These are phyloP conservation scores for Crocallis elinguaria DNA, from an alignment of 2,888 invertebrate genomes.

Conservation along the genomic window DNA sequence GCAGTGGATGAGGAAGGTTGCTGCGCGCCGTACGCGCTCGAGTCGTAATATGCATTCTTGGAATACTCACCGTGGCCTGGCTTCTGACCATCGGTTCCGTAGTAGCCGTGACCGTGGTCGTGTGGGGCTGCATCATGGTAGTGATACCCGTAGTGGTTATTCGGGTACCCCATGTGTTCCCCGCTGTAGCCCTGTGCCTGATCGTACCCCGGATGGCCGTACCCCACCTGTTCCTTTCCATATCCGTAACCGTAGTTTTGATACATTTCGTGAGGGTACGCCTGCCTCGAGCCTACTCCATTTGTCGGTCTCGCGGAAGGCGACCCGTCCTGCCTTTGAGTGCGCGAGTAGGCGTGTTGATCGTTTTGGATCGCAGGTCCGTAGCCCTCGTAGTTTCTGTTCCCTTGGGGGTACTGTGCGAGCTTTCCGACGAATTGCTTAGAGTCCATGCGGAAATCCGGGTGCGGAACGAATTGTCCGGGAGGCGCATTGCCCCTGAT, in stretches of 20 bases:
- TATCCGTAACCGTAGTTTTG: constrained; percentile 82
- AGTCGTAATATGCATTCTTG: constrained; percentile 78
- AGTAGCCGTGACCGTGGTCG: constrained; percentile 74
- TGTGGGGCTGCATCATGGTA: constrained; percentile 76
- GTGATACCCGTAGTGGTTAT: constrained; percentile 80
- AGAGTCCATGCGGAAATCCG: constrained; percentile 81
- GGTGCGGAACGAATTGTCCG: constrained; percentile 78
- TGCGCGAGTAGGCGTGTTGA: constrained; percentile 77
- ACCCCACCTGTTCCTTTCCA: constrained; percentile 80
- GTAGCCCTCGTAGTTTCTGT: constrained; percentile 72
- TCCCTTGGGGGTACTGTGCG: constrained; percentile 72
- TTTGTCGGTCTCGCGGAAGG: constrained; percentile 68
- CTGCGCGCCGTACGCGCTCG: constrained; percentile 68
- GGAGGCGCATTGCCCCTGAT: constrained; percentile 81
- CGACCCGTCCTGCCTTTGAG: constrained; percentile 69
- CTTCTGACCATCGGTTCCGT: constrained; percentile 79
- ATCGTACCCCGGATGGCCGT: constrained; percentile 85
- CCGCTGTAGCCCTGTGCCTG: constrained; percentile 73
- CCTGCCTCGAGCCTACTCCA: constrained; percentile 68
- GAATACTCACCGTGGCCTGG: constrained; percentile 81
- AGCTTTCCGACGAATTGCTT: constrained; percentile 80
- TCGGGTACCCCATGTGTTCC: constrained; percentile 75
- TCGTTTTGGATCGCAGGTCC: constrained; percentile 69
- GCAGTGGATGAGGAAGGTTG: constrained; percentile 50
- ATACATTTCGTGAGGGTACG: constrained; percentile 80